Conservation (phyloP, 2,888 invertebrate species). For the Polydesmus complanatus region DNA sequence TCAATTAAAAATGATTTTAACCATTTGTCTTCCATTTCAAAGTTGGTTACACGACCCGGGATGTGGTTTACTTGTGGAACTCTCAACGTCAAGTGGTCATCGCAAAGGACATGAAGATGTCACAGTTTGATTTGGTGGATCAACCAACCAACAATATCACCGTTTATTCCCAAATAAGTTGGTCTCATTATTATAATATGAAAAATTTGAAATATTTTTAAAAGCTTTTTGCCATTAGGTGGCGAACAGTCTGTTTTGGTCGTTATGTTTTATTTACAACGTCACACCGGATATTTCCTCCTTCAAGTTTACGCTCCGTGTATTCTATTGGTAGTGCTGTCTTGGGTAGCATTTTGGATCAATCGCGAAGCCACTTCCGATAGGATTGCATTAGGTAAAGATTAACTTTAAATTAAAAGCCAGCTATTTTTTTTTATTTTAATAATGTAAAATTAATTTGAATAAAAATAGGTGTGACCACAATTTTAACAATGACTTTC, state of each 20-base stretch:
- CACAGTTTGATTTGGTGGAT: conserved; percentile 66
- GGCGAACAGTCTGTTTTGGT: conserved; percentile 26
- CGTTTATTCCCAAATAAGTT: not conserved
- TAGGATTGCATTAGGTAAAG: conserved; percentile 56
- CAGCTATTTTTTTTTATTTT: not conserved
- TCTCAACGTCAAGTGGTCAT: conserved; percentile 54
- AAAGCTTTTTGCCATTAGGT: conserved; percentile 16
- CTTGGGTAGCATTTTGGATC: conserved; percentile 70
- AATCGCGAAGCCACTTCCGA: conserved; percentile 74
- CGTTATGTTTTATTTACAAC: conserved; percentile 31
- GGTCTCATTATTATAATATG: not conserved
- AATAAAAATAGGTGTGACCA: conserved; percentile 52
- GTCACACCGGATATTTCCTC: conserved; percentile 37
- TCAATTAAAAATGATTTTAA: not conserved
- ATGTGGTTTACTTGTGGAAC: conserved; percentile 62
- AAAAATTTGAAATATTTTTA: not conserved
- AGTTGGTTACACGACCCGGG: conserved; percentile 60
- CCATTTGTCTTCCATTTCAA: conserved; percentile 21
- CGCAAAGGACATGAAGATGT: conserved; percentile 66
- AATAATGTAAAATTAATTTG: not conserved
- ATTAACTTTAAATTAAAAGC: not conserved
- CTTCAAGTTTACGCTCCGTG: conserved; percentile 40
- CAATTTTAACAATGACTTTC: conserved; percentile 72
- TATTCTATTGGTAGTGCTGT: conserved; percentile 35
- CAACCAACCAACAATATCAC: conserved; percentile 52